phyloP scores from a whole-genome alignment of 37 sponge, comb jelly and placozoan species.

The Cliona cf. orientalis region DNA sequence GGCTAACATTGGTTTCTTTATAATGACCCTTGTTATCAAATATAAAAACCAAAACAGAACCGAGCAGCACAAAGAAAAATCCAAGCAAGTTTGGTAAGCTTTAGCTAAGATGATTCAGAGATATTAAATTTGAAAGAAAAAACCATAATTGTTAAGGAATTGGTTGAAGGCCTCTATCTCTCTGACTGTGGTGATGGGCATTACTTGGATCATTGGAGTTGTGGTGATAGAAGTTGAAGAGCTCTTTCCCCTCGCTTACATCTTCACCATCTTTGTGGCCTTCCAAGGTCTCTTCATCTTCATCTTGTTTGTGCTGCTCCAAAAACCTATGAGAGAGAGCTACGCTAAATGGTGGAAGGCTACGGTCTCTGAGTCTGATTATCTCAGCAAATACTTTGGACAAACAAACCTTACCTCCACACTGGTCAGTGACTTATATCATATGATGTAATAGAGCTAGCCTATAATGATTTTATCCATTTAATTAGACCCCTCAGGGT shows the following conservation, averaged over 20 bases:
- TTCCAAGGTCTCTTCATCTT: slow-evolving; percentile 57
- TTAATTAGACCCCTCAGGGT: no score
- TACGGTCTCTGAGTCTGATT: slow-evolving; percentile 31
- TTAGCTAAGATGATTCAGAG: no score
- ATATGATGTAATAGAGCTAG: no score
- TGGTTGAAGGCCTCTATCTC: slow-evolving; percentile 59
- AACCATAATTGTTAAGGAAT: slow-evolving; percentile 15
- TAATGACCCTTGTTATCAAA: no score
- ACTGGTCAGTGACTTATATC: no score
- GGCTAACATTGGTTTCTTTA: no score
- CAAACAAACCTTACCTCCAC: no score
- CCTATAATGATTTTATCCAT: no score
- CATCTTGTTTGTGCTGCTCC: slow-evolving; percentile 37
- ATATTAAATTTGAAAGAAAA: no score
- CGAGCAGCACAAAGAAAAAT: no score
- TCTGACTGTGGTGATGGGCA: slow-evolving; percentile 56
- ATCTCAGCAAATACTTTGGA: slow-evolving; percentile 37
- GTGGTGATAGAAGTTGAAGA: slow-evolving; percentile 17
- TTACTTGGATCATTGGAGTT: slow-evolving; percentile 63
- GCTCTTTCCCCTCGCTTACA: slow-evolving; percentile 33
- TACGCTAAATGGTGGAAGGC: slow-evolving; percentile 55
- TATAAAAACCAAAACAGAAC: no score
- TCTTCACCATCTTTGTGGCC: slow-evolving; percentile 50
- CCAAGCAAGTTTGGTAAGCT: no score
- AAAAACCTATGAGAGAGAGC: slow-evolving; percentile 37